Base-by-base conservation (phyloP, 2,888 invertebrate species). In the Orchesellides sinensis region DNA sequence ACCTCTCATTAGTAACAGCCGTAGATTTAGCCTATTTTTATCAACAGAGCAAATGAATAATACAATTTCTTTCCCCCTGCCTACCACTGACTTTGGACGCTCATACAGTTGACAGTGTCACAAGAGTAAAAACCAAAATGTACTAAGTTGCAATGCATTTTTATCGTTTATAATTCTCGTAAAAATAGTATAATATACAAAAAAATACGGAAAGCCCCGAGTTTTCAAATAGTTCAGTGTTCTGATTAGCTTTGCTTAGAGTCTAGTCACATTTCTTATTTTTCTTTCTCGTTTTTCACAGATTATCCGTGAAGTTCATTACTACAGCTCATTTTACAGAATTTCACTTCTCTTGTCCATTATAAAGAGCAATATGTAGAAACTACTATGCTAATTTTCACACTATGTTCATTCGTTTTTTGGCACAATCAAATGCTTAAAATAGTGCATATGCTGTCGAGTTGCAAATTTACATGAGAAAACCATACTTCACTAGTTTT, bases 1-100 rank as follows among this genome's bases (percentile, higher is more conserved):
- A 74, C 82, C 75, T 82, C 82, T 82, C 82, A 82, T 82, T 82
- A 82, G 75, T 69, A 49, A n/a, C n/a, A n/a, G n/a, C n/a, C n/a
- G n/a, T n/a, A n/a, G n/a, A 75, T 75, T 82, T 82, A 75, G 82
- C 82, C 82, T 82, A 82, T 82, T 82, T 82, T 75, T 82, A 82
- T 75, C 82, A 68, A n/a, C 32, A 68, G 32, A 32, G 47, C 19
- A 32, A 35, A 21, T 45, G 47, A n/a, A 29, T 23, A 17, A 72
- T 61, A 21, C 52, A 35, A 8, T 1, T 2, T 40, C 10, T n/a
- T 40, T 40, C 10, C n/a, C 32, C 10, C 32, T 32, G 10, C 45
- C 23, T 73, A 61, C 47, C 73, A 32, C 73, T 61, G 73, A 63
- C 63, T 63, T 63, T 29, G 45, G 56, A 40, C 21, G 21, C 10